These are phyloP conservation scores for Nasonia longicornis DNA, from an alignment of 1,140 invertebrate species.

Conservation along the genomic window DNA sequence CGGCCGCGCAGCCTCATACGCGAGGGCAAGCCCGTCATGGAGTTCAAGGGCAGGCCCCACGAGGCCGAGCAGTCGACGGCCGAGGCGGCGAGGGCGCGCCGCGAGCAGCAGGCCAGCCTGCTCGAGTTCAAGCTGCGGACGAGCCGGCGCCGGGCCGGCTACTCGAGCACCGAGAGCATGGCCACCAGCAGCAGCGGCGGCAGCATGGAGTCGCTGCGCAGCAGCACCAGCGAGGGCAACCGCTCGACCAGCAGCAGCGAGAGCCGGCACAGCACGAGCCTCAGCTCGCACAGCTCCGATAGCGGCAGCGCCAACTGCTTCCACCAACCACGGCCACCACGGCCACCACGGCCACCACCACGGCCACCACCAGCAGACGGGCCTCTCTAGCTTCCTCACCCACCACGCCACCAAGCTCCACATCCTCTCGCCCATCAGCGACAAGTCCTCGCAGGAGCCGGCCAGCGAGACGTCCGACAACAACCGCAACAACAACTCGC, in stretches of 20 bases:
- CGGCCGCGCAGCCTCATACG: constrained; percentile 62
- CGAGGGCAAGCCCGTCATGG: constrained; percentile 75
- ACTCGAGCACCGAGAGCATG: constrained; percentile 88
- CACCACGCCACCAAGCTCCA: constrained; percentile 81
- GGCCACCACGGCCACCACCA: constrained; percentile 64
- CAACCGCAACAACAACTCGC: constrained; percentile 82
- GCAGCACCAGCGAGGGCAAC: constrained; percentile 86
- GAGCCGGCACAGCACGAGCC: constrained; percentile 80
- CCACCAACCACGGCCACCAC: constrained; percentile 68
- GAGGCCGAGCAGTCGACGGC: constrained; percentile 52
- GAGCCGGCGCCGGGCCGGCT: constrained; percentile 74
- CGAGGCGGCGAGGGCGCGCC: background rate
- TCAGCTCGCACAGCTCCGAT: constrained; percentile 87
- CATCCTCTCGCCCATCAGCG: constrained; percentile 89
- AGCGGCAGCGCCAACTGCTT: constrained; percentile 75
- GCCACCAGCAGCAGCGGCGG: constrained; percentile 85
- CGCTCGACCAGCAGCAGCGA: constrained; percentile 84
- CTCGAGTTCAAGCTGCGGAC: constrained; percentile 63
- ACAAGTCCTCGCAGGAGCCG: constrained; percentile 90
- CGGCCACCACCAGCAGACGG: constrained; percentile 69
- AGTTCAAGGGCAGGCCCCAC: constrained; percentile 75
- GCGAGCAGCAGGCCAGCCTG: constrained; percentile 44
- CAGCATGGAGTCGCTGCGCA: constrained; percentile 85
- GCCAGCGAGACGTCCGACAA: constrained; percentile 82
- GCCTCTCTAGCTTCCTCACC: constrained; percentile 74